A percentile compares a stretch with the other conserved stretches of the same genome.
phyloP scores from a whole-genome alignment of 2,113 vertebrate genomes.

The Perca flavescens region DNA sequence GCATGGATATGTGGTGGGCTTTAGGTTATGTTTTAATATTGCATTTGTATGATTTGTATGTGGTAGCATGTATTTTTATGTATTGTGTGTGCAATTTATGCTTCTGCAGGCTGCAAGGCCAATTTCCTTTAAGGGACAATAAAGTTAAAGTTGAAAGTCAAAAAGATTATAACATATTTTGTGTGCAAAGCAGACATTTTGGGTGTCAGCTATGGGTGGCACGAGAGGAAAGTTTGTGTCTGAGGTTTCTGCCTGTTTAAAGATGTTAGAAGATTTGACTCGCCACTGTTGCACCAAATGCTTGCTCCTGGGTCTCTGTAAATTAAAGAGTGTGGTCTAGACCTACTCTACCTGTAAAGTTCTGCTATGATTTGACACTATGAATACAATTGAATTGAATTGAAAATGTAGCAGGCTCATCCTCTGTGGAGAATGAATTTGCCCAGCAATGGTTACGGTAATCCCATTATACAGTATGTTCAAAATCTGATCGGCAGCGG shows the following conservation, averaged over 20 bases:
- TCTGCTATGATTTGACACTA: too few species aligned
- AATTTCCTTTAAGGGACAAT: background rate
- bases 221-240: background rate
- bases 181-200: background rate
- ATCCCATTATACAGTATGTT: background rate
- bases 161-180: background rate
- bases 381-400: too few species aligned
- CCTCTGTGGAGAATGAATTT: background rate
- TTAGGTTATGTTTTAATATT: background rate
- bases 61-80: background rate
- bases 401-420: background rate
- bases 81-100: background rate
- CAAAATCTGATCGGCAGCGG: too few species aligned
- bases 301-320: too few species aligned
- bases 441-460: background rate
- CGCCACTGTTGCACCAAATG: too few species aligned
- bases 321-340: too few species aligned
- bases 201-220: background rate
- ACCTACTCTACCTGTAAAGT: too few species aligned
- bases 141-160: background rate
- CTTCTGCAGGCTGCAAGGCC: background rate
- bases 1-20: background rate
- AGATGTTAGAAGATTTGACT: too few species aligned
- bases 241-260: too few species aligned
- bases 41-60: background rate